Percentiles rank a stretch among this genome's conserved stretches.
Conservation (phyloP, 1,140 invertebrate species). For the Nephotettix cincticeps region DNA sequence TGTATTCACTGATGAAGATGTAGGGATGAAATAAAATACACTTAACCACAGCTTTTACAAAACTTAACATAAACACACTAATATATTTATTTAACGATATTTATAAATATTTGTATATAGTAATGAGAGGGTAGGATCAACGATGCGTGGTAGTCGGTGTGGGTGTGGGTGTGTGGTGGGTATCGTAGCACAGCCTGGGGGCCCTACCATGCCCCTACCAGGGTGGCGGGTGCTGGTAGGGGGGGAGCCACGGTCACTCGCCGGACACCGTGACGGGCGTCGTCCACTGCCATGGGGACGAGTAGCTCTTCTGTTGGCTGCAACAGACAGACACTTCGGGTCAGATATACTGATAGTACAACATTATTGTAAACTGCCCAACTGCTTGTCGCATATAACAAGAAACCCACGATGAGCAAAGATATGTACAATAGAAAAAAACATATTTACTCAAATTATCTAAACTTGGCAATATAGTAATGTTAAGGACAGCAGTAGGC, state of each 20-base stretch:
- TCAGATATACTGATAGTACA: too few relatives aligned
- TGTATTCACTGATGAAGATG: too few relatives aligned
- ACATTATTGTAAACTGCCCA: too few relatives aligned
- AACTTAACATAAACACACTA: slow-evolving; percentile 29
- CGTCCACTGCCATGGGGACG: slow-evolving; percentile 38
- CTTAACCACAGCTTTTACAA: slow-evolving; percentile 17
- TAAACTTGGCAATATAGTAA: too few relatives aligned
- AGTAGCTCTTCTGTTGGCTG: slow-evolving; percentile 36
- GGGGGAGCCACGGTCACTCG: slow-evolving; percentile 26
- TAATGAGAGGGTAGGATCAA: slow-evolving; percentile 7
- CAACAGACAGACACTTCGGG: slow-evolving; percentile 33
- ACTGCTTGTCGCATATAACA: too few relatives aligned
- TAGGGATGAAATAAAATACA: slow-evolving; percentile 12
- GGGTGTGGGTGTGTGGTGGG: neutral
- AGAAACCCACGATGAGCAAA: too few relatives aligned
- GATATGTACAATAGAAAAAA: too few relatives aligned
- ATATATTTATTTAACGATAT: slow-evolving; percentile 28
- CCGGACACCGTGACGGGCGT: slow-evolving; percentile 33
- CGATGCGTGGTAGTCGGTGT: neutral
- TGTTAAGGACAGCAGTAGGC: too few relatives aligned
- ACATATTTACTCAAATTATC: too few relatives aligned
- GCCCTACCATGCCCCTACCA: slow-evolving; percentile 4
- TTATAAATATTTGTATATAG: slow-evolving; percentile 29
- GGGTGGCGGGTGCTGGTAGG: slow-evolving; percentile 13
- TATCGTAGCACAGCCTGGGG: neutral